Evolutionary conservation across 2,113 vertebrate species (phyloP).

Genomic region (Marcusenius ussheri): DNA sequence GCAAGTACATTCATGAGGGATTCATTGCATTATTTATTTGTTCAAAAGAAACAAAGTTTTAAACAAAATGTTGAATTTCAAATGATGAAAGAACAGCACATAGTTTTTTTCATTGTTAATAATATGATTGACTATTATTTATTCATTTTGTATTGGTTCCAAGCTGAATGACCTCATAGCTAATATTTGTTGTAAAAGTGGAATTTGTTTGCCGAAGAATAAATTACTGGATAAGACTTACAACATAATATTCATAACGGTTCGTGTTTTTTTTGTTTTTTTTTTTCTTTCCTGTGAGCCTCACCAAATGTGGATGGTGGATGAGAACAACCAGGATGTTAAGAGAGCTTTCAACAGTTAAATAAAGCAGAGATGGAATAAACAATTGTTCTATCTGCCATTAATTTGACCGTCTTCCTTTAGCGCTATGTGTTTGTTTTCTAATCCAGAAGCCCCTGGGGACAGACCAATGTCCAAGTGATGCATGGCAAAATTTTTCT

Average conservation of each 20-base stretch:
- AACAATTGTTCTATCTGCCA: background rate
- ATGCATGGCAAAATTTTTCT: background rate
- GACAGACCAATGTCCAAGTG: background rate
- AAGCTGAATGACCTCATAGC: conserved; percentile 98
- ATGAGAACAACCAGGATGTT: background rate
- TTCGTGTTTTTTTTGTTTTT: conserved; percentile 32
- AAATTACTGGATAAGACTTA: conserved; percentile 94
- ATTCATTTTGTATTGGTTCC: conserved; percentile 97
- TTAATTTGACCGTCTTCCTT: background rate
- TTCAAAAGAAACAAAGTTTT: conserved; percentile 53
- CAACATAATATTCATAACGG: conserved; percentile 54
- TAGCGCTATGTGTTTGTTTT: background rate
- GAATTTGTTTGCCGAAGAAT: conserved; percentile 99
- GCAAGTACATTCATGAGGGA: background rate
- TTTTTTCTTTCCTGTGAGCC: conserved; percentile 35
- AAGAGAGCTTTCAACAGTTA: background rate
- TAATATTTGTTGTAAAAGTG: conserved; percentile 99
- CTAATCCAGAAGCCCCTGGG: background rate
- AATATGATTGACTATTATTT: conserved; percentile 82
- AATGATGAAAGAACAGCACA: conserved; percentile 72
- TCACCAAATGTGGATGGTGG: conserved; percentile 24
- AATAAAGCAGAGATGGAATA: conserved; percentile 9
- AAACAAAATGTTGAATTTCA: conserved; percentile 65
- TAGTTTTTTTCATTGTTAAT: conserved; percentile 64
- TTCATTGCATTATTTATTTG: conserved; percentile 66